Base-by-base conservation (phyloP, 2,888 invertebrate species). In the Meandrusa payeni region DNA sequence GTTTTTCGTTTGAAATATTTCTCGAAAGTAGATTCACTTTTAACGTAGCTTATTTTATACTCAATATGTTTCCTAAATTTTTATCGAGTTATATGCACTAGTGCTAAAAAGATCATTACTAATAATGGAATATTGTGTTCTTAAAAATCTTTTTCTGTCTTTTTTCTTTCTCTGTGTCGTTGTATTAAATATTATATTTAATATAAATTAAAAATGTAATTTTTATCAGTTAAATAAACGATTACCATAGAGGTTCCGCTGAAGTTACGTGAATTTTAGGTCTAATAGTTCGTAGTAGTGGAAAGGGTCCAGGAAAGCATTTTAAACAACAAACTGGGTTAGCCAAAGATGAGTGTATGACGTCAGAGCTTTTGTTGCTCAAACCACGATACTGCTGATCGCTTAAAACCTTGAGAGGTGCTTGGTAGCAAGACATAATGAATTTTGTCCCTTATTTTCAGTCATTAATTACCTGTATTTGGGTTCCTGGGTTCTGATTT, bases 301-400 rank as follows among this genome's bases (percentile, higher is more conserved):
- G 29, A 10, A 36, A 13, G 41, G 34, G 22, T 13, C 6, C n/a
- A 13, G 22, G 17, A 57, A 52, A 56, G 47, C 61, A 61, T 24
- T 43, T 37, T 36, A 24, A 31, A 19, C 28, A 39, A 69, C 69
- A 73, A 71, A 72, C 68, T 69, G 56, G 69, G 76, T 73, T 72
- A 71, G 52, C 53, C 56, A 52, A 64, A 67, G 65, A 64, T 24
- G 40, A 55, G 52, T 61, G 65, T 68, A 65, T 64, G 62, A 57
- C 61, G 58, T 59, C 59, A 60, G 54, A 52, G 54, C 57, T 62
- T 65, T 61, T 54, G 54, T 59, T 52, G 23, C 32, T 41, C 32
- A 11, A 17, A 31, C 29, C 29, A 43, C 20, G 23, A 37, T 37
- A 31, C 12, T 36, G 42, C 42, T 43, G 42, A 43, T 37, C 37